A percentile compares a stretch with the other conserved stretches of the same genome.
Conservation (phyloP, 2,113 vertebrate species). For the Pterocles gutturalis region DNA sequence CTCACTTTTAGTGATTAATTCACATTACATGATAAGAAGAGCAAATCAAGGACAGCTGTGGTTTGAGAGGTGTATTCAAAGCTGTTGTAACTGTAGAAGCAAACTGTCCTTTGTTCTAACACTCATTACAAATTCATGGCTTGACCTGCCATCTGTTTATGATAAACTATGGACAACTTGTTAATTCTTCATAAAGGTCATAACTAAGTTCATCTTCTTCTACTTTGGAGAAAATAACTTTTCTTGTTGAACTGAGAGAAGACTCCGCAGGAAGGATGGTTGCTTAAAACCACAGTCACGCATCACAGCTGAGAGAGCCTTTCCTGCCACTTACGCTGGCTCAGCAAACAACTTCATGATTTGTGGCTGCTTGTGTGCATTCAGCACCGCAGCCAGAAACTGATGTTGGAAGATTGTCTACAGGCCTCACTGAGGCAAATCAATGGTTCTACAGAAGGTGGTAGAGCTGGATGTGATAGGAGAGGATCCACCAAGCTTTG, state of each 20-base stretch:
- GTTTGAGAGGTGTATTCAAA: slow-evolving; percentile 42
- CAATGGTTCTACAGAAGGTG: background rate
- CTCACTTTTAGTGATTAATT: slow-evolving; percentile 52
- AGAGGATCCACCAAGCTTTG: background rate
- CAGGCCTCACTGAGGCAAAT: background rate
- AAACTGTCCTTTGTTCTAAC: slow-evolving; percentile 45
- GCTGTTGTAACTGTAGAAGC: slow-evolving; percentile 45
- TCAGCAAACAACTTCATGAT: background rate
- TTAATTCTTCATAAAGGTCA: slow-evolving; percentile 50
- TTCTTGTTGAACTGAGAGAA: background rate
- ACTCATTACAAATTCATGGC: slow-evolving; percentile 50
- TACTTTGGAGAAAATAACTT: slow-evolving; percentile 11
- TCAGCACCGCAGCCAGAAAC: background rate
- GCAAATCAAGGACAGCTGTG: slow-evolving; percentile 61
- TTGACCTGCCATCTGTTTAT: slow-evolving; percentile 28
- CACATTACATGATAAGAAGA: slow-evolving; percentile 42
- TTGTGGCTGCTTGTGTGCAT: background rate
- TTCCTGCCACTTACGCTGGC: background rate
- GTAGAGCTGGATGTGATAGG: background rate
- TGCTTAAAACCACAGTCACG: background rate
- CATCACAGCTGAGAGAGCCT: background rate
- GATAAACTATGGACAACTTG: slow-evolving; percentile 51
- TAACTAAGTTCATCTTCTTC: slow-evolving; percentile 18
- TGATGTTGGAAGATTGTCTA: background rate
- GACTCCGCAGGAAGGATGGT: background rate